Conservation (phyloP, 2,113 vertebrate species). For the Meriones unguiculatus region DNA sequence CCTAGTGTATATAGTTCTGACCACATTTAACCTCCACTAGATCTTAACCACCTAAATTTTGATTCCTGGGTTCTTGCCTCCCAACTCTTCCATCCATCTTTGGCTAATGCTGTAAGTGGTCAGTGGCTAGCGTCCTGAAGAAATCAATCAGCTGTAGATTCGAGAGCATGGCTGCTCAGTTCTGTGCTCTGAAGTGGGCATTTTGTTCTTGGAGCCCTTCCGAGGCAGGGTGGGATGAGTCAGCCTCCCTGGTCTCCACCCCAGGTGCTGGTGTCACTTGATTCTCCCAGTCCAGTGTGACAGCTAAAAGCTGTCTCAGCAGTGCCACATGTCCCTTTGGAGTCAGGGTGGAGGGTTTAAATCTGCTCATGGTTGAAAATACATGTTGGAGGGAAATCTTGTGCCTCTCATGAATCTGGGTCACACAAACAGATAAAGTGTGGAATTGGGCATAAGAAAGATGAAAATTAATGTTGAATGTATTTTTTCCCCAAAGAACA, state of each 20-base stretch:
- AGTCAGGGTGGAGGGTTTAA: too few relatives aligned
- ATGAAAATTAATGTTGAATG: background rate
- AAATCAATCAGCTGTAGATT: fast-evolving
- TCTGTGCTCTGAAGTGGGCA: background rate
- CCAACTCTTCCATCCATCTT: background rate
- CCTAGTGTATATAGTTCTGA: background rate
- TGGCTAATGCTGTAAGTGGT: background rate
- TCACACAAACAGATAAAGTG: background rate
- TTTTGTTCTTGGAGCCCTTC: background rate
- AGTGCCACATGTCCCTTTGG: background rate
- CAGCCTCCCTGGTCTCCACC: background rate
- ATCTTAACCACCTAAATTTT: background rate
- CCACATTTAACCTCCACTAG: background rate
- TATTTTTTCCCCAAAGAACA: background rate
- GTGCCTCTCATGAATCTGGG: background rate
- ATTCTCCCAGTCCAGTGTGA: background rate
- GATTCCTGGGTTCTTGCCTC: background rate
- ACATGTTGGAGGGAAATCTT: background rate
- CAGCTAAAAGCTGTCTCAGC: background rate
- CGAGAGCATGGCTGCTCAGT: background rate
- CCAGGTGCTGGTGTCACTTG: background rate
- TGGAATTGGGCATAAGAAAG: background rate
- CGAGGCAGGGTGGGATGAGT: fast-evolving
- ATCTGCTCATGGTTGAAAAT: background rate
- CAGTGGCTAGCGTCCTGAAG: background rate